Evolutionary conservation across 2,888 invertebrate species (phyloP), one percentile per base, ranked within the genome.

Genomic region (Achlya flavicornis): DNA sequence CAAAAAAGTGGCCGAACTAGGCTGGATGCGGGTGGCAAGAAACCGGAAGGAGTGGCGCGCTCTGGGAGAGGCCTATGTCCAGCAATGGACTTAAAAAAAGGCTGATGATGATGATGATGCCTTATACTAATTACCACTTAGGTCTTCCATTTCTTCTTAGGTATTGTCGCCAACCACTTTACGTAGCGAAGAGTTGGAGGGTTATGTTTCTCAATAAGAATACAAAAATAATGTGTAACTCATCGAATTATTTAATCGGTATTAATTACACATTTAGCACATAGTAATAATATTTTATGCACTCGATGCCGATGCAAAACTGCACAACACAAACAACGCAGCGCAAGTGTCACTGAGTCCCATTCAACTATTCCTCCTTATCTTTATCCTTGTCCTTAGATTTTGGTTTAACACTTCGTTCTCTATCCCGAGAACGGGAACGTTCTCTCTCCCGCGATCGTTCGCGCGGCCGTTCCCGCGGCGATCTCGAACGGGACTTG

Each of bases 401-500:
- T 79, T 95, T 95, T 64, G 95, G 94, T 70, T 95, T 95, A 68
- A 93, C 90, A 71, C 93, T 94, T 66, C 95, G 93, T 61, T 90
- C 90, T 16, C 87, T 79, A 66, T 83, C 83, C 38, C 94, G 90
- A 14, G 86, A 85, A 4, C 89, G 76, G 14, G 89, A 88, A 41
- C 93, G 85, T 8, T 94, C 94, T 61, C 89, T 82, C 63, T 87
- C 88, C 95, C 85, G 80, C 14, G 90, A 91, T 59, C 94, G 88
- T n/a, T 86, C 87, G 11, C 87, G 78, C 3, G 71, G 71, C 0
- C 77, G 72, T 1, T 70, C 69, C 10, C 95, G 95, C 58, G 96
- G 96, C 77, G 96, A 96, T 43, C 96, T 94, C 5, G 96, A 96
- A 59, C 96, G 92, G 1, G 96, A 96, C 82, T 96, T 96, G 85